Evolutionary conservation across 2,797 vertebrate genomes (phyloP), one percentile per base, ranked within the genome.

Genomic region (Gouania willdenowi): DNA sequence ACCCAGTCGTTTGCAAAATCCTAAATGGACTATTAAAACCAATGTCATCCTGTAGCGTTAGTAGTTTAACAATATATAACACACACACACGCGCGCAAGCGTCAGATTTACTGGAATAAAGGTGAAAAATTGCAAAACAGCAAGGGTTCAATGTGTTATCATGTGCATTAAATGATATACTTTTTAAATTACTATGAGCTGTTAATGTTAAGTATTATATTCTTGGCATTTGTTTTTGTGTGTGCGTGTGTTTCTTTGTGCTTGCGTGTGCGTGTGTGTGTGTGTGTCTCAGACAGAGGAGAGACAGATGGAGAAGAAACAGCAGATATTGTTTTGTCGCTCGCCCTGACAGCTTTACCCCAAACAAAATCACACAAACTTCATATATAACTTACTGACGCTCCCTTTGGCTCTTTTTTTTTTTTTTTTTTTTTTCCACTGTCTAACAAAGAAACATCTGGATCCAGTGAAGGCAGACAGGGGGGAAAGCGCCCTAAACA

Each of bases 371-470:
- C 54, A 61, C 66, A 64, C 68, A 58, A 52, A 55, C 65, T 68
- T 64, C 40, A 41, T 25, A 46, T 40, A 5, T 29, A 53, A 53
- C 20, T 46, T 30, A 17, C 32, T 57, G 32, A 28, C 12, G 5
- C 30, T 41, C 26, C 14, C 39, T 45, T 34, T 45, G 37, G 36
- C 35, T 43, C 34, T 43, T 26, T 39, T 18, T 20, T 21, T 22
- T 36, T 37, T n/a, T n/a, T n/a, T 43, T 34, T 43, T 26, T 39
- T 18, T 20, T 21, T 22, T 36, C 37, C 26, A 18, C 19, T 6
- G 31, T 37, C 40, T 21, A 26, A 47, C n/a, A 26, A 53, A 46
- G 53, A 56, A 72, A 81, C 79, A 85, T 82, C 83, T 84, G 81
- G 79, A 77, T 81, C 60, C 69, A 73, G 71, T 80, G 63, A 82